Evolutionary conservation across 2,797 vertebrate genomes (phyloP).

Genomic region (Fistularia tabacaria): DNA sequence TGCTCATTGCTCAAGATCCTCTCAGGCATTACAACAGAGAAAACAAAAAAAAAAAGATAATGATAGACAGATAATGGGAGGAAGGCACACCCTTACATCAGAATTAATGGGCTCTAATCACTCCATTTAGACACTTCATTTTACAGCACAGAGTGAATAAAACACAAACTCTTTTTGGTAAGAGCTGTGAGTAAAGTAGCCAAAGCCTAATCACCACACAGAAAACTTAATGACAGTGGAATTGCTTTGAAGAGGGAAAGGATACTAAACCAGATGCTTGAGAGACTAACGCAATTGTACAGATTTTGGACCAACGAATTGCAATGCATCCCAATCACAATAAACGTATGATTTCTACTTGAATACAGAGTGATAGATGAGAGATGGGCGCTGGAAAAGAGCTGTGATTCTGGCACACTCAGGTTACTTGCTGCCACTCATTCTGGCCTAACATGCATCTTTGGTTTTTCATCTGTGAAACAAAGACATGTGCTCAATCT

Average conservation of each 20-base stretch:
- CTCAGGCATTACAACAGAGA: slow-evolving; percentile 8
- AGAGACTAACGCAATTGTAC: slow-evolving; percentile 25
- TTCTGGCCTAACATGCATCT: slow-evolving; percentile 24
- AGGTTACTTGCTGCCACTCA: slow-evolving; percentile 31
- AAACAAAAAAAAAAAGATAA: slow-evolving; percentile 6
- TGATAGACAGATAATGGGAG: slow-evolving; percentile 39
- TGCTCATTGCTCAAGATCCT: slow-evolving; percentile 21
- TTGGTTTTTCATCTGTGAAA: slow-evolving; percentile 47
- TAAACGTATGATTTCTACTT: slow-evolving; percentile 7
- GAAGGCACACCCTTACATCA: slow-evolving; percentile 47
- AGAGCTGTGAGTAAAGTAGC: slow-evolving; percentile 46
- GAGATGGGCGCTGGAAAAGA: slow-evolving; percentile 28
- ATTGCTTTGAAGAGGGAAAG: slow-evolving; percentile 49
- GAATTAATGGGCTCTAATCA: slow-evolving; percentile 64
- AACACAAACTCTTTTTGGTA: slow-evolving; percentile 58
- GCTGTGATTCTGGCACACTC: slow-evolving; percentile 9
- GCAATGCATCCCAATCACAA: background rate
- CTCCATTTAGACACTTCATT: slow-evolving; percentile 63
- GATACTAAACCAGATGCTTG: slow-evolving; percentile 38
- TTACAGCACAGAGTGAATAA: slow-evolving; percentile 44
- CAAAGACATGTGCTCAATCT: slow-evolving; percentile 39
- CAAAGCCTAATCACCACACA: slow-evolving; percentile 44
- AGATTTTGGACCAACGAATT: slow-evolving; percentile 9
- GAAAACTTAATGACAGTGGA: slow-evolving; percentile 46
- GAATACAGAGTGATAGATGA: slow-evolving; percentile 9